phyloP scores from a whole-genome alignment of 2,113 vertebrate genomes.

The Ciconia maguari region DNA sequence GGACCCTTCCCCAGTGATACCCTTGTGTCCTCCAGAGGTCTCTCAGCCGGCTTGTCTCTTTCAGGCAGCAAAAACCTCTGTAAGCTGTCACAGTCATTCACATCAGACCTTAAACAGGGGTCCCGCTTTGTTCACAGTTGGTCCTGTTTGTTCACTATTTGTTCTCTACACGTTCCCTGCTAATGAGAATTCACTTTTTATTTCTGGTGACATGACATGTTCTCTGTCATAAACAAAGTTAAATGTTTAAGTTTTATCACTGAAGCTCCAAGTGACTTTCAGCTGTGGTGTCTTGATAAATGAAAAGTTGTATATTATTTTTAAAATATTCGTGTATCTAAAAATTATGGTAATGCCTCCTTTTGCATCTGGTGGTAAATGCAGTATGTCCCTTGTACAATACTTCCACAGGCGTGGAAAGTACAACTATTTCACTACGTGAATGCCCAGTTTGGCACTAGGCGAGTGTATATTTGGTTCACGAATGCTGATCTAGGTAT shows the following conservation, averaged over 20 bases:
- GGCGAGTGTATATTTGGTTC: neutral
- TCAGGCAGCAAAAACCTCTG: neutral
- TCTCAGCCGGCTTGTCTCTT: neutral
- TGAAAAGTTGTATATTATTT: neutral
- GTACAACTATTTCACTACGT: neutral
- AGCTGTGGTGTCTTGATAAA: neutral
- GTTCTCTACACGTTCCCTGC: neutral
- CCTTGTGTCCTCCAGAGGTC: neutral
- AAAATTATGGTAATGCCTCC: neutral
- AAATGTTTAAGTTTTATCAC: neutral
- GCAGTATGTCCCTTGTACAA: neutral
- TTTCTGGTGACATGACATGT: neutral
- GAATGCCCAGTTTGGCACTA: neutral
- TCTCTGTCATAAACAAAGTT: neutral
- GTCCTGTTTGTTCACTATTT: neutral
- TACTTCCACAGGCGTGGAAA: neutral
- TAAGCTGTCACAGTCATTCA: neutral
- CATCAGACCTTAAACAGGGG: neutral
- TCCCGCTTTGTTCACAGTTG: neutral
- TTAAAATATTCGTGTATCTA: neutral
- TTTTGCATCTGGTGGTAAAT: neutral
- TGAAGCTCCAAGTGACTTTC: neutral
- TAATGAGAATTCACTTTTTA: neutral
- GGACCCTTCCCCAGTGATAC: neutral
- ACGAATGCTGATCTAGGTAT: neutral